phyloP scores from a whole-genome alignment of 2,797 vertebrate genomes.

The Notolabrus celidotus region DNA sequence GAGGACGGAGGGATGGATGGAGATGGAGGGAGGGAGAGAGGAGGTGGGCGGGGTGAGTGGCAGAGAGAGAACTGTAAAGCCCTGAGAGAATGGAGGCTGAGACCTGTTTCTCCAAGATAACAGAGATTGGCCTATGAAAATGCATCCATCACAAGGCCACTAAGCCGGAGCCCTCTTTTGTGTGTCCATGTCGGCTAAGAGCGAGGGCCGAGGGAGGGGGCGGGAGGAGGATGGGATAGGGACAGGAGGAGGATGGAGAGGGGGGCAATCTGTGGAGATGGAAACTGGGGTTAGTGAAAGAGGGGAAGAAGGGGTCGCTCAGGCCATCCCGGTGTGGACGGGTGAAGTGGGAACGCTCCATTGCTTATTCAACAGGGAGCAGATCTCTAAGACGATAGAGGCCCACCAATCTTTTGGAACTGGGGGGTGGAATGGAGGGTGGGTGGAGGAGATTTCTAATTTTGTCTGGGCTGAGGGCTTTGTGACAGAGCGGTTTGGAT shows the following conservation, averaged over 20 bases:
- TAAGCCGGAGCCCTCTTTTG: slow-evolving; percentile 85
- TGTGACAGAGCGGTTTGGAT: slow-evolving; percentile 48
- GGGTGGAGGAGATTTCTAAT: slow-evolving; percentile 77
- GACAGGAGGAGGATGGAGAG: not conserved
- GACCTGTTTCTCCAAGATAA: slow-evolving; percentile 89
- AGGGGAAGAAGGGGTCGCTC: slow-evolving; percentile 44
- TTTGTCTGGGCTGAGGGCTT: slow-evolving; percentile 54
- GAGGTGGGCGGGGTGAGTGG: slow-evolving; percentile 65
- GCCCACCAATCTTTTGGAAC: slow-evolving; percentile 73
- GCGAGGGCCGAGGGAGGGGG: slow-evolving; percentile 41
- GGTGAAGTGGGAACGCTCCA: slow-evolving; percentile 73
- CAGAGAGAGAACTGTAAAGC: slow-evolving; percentile 80
- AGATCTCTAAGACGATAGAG: slow-evolving; percentile 82
- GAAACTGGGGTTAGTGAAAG: slow-evolving; percentile 65
- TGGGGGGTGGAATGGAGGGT: not conserved
- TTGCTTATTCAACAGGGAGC: slow-evolving; percentile 87
- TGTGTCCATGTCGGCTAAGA: slow-evolving; percentile 77
- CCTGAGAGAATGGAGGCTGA: slow-evolving; percentile 83
- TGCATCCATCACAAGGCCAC: slow-evolving; percentile 87
- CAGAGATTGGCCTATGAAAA: slow-evolving; percentile 86
- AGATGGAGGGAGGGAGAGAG: slow-evolving; percentile 56
- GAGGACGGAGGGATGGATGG: slow-evolving; percentile 59
- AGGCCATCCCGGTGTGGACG: slow-evolving; percentile 67
- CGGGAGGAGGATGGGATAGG: not conserved
- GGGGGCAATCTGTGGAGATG: slow-evolving; percentile 76